phyloP scores from a whole-genome alignment of 2,113 vertebrate genomes.

The Melanerpes aurifrons region DNA sequence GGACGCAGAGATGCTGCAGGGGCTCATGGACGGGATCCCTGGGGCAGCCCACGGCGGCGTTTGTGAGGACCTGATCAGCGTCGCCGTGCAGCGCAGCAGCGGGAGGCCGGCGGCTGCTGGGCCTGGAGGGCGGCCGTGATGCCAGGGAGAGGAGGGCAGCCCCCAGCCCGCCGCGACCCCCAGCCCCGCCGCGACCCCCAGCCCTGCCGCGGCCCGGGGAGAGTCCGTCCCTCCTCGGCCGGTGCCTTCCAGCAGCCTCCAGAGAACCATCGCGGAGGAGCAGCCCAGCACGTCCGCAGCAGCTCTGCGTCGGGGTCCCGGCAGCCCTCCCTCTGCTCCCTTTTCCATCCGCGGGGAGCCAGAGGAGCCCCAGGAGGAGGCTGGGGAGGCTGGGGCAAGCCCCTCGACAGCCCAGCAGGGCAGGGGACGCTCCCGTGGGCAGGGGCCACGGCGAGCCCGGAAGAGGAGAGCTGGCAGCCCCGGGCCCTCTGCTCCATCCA shows the following conservation, averaged over 20 bases:
- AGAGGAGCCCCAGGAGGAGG: too few species aligned
- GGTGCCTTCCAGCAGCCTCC: neutral
- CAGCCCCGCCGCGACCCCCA: neutral
- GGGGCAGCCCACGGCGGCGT: too few species aligned
- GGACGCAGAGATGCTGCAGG: too few species aligned
- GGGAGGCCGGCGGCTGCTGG: neutral
- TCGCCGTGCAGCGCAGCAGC: neutral
- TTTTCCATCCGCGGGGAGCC: too few species aligned
- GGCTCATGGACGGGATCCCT: too few species aligned
- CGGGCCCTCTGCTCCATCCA: neutral
- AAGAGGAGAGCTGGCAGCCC: neutral
- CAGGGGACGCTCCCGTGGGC: too few species aligned
- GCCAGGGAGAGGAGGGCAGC: neutral
- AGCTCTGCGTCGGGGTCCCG: too few species aligned
- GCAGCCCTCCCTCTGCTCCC: too few species aligned
- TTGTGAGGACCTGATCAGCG: too few species aligned
- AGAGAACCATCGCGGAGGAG: neutral
- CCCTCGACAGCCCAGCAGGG: neutral
- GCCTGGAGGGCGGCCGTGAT: too few species aligned
- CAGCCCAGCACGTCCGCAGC: neutral
- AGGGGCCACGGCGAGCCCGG: neutral
- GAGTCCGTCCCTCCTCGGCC: neutral
- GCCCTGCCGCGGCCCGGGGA: neutral
- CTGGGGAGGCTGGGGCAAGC: too few species aligned
- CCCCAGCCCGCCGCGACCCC: too few species aligned